Evolutionary conservation across 2,797 vertebrate genomes (phyloP).

Genomic region (Phyllotis vaccarum): DNA sequence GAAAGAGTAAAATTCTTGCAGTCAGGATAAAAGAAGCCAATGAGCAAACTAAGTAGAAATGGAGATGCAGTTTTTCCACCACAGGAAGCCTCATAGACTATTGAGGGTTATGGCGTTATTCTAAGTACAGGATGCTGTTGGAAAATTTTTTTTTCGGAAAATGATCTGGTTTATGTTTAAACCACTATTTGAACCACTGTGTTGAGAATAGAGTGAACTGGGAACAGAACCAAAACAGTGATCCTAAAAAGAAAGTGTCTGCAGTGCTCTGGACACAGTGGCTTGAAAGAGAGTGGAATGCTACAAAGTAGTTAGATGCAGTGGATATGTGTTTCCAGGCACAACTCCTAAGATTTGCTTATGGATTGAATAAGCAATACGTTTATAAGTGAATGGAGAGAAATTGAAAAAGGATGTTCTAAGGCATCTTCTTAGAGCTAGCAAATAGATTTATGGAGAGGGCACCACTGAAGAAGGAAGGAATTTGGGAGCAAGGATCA

Average conservation of each 20-base stretch:
- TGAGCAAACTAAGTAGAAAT: fast-evolving
- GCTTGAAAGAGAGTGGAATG: not conserved
- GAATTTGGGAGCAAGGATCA: not conserved
- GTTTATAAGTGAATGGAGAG: not conserved
- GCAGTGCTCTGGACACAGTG: not conserved
- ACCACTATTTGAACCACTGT: not conserved
- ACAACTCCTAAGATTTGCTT: not conserved
- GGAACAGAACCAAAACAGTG: not conserved
- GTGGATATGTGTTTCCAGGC: fast-evolving
- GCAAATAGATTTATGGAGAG: not conserved
- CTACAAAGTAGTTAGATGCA: too few relatives aligned
- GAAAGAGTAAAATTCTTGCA: not conserved
- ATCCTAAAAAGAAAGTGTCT: too few relatives aligned
- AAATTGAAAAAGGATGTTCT: not conserved
- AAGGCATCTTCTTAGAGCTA: not conserved
- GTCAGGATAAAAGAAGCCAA: not conserved
- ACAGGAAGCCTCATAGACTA: not conserved
- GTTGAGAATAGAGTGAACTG: not conserved
- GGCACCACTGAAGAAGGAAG: not conserved
- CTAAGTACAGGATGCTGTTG: not conserved
- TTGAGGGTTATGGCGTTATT: not conserved
- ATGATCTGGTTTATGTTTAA: not conserved
- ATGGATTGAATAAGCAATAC: not conserved
- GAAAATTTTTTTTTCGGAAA: not conserved
- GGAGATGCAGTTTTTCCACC: fast-evolving